phyloP scores from a whole-genome alignment of 2,888 invertebrate genomes.

The Melinaea menophilus region DNA sequence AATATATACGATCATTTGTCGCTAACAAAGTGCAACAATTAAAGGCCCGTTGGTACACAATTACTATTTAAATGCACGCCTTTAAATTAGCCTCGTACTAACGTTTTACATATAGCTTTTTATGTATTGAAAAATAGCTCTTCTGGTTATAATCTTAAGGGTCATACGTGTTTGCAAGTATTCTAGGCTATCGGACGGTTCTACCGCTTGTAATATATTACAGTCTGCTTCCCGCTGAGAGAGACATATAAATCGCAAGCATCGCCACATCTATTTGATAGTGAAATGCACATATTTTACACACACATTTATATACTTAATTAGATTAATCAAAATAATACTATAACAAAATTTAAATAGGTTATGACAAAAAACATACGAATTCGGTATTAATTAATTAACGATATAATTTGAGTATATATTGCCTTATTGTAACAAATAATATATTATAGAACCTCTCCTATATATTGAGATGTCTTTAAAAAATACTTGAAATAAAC shows the following conservation, averaged over 20 bases:
- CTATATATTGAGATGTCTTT: too few relatives aligned
- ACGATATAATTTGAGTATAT: too few relatives aligned
- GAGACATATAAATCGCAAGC: constrained; percentile 65
- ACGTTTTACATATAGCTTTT: constrained; percentile 10
- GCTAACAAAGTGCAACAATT: constrained; percentile 30
- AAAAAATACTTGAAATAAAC: neutral
- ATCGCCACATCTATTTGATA: constrained; percentile 34
- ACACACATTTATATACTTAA: constrained; percentile 9
- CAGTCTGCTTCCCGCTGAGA: constrained; percentile 50
- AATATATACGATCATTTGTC: constrained; percentile 27
- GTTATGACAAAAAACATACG: too few relatives aligned
- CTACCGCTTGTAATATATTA: constrained; percentile 41
- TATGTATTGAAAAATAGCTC: constrained; percentile 16
- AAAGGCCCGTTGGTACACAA: constrained; percentile 28
- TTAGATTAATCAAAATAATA: too few relatives aligned
- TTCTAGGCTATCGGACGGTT: constrained; percentile 20
- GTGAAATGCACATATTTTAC: constrained; percentile 21
- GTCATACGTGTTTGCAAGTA: neutral
- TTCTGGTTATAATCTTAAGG: constrained; percentile 6
- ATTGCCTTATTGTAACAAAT: too few relatives aligned
- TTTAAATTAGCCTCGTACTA: constrained; percentile 27
- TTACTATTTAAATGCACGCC: constrained; percentile 29
- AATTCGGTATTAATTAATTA: too few relatives aligned
- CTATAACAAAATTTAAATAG: too few relatives aligned
- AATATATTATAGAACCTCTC: too few relatives aligned